Evolutionary conservation across 2,113 vertebrate species (phyloP).

Genomic region (Chionis minor): DNA sequence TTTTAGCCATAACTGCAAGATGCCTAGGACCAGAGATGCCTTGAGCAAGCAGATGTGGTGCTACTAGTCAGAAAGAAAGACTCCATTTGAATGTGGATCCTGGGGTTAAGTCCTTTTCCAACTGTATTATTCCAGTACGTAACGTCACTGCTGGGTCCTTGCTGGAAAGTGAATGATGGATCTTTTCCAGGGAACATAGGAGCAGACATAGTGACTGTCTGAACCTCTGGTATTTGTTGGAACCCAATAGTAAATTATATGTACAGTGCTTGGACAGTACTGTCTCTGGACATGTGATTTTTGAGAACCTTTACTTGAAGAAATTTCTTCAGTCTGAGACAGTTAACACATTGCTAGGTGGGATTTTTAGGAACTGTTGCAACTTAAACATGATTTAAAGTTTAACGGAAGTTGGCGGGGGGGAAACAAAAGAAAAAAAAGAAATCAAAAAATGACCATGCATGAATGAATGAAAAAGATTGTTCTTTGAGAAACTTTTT

Average conservation of each 20-base stretch:
- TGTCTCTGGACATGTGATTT: fast-evolving
- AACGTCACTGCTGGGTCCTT: background rate
- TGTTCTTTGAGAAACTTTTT: background rate
- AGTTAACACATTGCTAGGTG: background rate
- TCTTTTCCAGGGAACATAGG: background rate
- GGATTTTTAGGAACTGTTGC: background rate
- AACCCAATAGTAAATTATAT: fast-evolving
- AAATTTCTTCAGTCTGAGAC: background rate
- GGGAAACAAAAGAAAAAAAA: background rate
- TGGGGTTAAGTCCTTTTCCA: background rate
- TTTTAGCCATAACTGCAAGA: background rate
- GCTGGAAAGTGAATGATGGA: background rate
- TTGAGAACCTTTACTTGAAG: background rate
- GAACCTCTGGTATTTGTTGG: background rate
- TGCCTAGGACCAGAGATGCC: background rate
- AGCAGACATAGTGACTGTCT: background rate
- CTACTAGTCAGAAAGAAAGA: background rate
- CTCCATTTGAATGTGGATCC: background rate
- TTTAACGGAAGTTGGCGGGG: background rate
- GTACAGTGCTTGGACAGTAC: background rate
- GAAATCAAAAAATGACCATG: background rate
- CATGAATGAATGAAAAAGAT: background rate
- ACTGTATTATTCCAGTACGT: background rate
- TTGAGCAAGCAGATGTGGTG: background rate
- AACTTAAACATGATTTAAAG: background rate